phyloP scores from a whole-genome alignment of 2,113 vertebrate species.

The Vidua macroura region DNA sequence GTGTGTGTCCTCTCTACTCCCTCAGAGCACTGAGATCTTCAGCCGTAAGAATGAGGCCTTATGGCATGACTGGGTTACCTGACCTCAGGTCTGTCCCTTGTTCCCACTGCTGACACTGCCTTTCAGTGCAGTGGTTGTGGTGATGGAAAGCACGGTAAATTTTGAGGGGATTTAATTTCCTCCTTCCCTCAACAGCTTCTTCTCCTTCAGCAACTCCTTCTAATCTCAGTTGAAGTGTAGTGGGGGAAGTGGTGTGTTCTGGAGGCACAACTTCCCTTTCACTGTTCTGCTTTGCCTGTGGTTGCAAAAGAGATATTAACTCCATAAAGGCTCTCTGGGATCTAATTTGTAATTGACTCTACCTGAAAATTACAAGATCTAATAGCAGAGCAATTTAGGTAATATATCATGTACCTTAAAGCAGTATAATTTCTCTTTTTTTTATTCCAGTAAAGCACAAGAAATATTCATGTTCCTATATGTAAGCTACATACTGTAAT shows the following conservation, averaged over 20 bases:
- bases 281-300: background rate
- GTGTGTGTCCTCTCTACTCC: background rate
- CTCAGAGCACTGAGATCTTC: background rate
- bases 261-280: background rate
- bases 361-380: background rate
- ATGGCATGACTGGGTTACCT: background rate
- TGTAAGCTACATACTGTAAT: background rate
- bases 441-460: background rate
- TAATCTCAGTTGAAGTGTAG: background rate
- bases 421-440: background rate
- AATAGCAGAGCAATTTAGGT: background rate
- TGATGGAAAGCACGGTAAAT: background rate
- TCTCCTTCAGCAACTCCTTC: background rate
- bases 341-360: background rate
- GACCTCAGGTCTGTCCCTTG: rapidly evolving
- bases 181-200: background rate
- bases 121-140: background rate
- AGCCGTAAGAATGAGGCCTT: background rate
- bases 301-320: background rate
- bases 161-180: background rate
- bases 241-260: background rate
- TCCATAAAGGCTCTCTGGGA: background rate
- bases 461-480: background rate
- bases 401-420: background rate
- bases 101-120: background rate